phyloP scores from a whole-genome alignment of 2,888 invertebrate species.

The Eupithecia dodoneata region DNA sequence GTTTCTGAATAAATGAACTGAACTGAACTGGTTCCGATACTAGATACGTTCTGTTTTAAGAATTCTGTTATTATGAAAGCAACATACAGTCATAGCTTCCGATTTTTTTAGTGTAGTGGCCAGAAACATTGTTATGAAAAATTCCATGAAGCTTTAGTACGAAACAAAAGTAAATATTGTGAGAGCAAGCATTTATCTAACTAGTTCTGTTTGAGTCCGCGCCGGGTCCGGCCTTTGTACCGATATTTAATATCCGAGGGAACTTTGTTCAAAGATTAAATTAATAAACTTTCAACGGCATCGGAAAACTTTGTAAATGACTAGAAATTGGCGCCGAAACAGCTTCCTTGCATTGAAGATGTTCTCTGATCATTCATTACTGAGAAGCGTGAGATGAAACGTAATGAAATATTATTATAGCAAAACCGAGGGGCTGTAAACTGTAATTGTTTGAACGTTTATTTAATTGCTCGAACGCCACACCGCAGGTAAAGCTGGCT shows the following conservation, averaged over 20 bases:
- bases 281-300: slow-evolving; percentile 37
- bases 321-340: slow-evolving; percentile 28
- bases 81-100: neutral
- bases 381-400: slow-evolving; percentile 28
- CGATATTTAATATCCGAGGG: slow-evolving; percentile 32
- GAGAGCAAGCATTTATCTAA: neutral
- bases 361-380: slow-evolving; percentile 18
- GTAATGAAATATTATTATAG: slow-evolving; percentile 37
- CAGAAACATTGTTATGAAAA: too few species aligned
- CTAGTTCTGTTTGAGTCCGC: slow-evolving; percentile 15
- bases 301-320: slow-evolving; percentile 31
- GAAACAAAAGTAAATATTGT: slow-evolving; percentile 12
- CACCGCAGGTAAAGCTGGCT: slow-evolving; percentile 38
- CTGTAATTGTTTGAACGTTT: slow-evolving; percentile 40
- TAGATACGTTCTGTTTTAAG: neutral
- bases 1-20: too few species aligned
- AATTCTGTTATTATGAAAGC: neutral
- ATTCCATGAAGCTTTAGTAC: neutral
- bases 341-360: slow-evolving; percentile 19
- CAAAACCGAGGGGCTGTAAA: slow-evolving; percentile 32
- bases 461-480: slow-evolving; percentile 34
- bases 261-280: slow-evolving; percentile 32
- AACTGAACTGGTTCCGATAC: too few species aligned
- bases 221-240: neutral
- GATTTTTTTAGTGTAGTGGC: neutral